These are phyloP conservation scores for Ceraclea dissimilis DNA, from an alignment of 2,888 invertebrate genomes.

Conservation along the genomic window DNA sequence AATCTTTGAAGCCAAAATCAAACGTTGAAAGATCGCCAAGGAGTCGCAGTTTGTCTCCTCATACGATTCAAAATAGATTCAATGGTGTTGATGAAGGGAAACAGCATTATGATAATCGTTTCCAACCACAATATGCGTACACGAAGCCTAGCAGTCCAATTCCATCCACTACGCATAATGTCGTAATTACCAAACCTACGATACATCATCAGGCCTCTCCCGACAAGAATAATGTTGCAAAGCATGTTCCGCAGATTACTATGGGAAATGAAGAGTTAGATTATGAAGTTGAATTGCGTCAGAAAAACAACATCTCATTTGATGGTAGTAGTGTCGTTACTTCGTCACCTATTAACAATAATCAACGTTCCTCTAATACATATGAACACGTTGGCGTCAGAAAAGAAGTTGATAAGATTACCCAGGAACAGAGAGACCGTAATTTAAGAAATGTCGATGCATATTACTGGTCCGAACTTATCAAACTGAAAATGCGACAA, in stretches of 20 bases:
- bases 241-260: not conserved
- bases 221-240: not conserved
- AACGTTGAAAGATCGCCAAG: not conserved
- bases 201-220: not conserved
- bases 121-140: not conserved
- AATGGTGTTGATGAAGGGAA: not conserved
- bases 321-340: slow-evolving; percentile 2
- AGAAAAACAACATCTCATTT: not conserved
- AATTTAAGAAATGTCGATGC: slow-evolving; percentile 55
- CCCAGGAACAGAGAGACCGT: slow-evolving; percentile 40
- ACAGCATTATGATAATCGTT: not conserved
- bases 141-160: not conserved
- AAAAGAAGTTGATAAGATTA: not conserved
- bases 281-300: not conserved
- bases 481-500: slow-evolving; percentile 55
- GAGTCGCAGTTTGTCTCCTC: not conserved
- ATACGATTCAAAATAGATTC: not conserved
- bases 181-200: not conserved
- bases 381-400: not conserved
- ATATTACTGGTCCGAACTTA: slow-evolving; percentile 62
- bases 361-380: not conserved
- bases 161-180: not conserved
- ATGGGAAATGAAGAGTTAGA: not conserved
- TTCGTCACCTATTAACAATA: slow-evolving; percentile 16
- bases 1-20: not conserved